A percentile compares a stretch with the other conserved stretches of the same genome.
These are phyloP conservation scores for Drosophila peninsularis DNA, from an alignment of 2,888 invertebrate genomes.

Conservation along the genomic window DNA sequence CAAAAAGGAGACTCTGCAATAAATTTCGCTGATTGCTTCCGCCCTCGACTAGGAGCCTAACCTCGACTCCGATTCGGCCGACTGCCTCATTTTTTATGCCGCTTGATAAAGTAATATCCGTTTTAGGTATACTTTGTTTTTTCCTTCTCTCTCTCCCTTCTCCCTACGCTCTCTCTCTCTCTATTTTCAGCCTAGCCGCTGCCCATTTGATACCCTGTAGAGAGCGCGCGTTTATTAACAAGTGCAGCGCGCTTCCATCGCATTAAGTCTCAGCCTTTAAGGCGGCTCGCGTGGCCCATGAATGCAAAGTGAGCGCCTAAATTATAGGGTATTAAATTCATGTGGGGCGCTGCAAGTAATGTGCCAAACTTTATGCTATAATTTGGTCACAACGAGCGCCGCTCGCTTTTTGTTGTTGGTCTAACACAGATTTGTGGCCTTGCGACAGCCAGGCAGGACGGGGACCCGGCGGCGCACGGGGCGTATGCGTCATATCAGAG, in stretches of 20 bases:
- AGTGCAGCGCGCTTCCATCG: too few relatives aligned
- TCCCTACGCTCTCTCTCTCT: neutral
- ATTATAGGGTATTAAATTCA: slow-evolving; percentile 61
- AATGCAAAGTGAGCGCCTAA: slow-evolving; percentile 49
- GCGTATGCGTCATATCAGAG: slow-evolving; percentile 72
- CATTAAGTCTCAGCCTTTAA: slow-evolving; percentile 36
- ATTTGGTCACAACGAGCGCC: slow-evolving; percentile 56
- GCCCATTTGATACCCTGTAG: slow-evolving; percentile 43
- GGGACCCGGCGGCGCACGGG: slow-evolving; percentile 44
- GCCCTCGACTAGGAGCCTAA: slow-evolving; percentile 49
- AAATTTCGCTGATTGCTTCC: slow-evolving; percentile 81
- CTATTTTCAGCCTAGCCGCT: neutral
- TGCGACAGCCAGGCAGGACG: slow-evolving; percentile 36
- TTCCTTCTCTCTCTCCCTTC: neutral
- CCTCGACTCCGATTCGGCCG: slow-evolving; percentile 58
- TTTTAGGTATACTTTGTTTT: slow-evolving; percentile 68
- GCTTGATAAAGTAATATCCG: slow-evolving; percentile 80
- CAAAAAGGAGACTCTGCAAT: slow-evolving; percentile 78
- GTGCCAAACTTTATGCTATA: slow-evolving; percentile 74
- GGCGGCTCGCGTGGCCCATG: slow-evolving; percentile 27
- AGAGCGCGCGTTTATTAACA: slow-evolving; percentile 32
- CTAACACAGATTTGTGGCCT: slow-evolving; percentile 76
- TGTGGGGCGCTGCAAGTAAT: slow-evolving; percentile 68
- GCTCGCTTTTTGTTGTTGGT: slow-evolving; percentile 32
- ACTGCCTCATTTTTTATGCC: slow-evolving; percentile 78